phyloP scores from a whole-genome alignment of 1,140 invertebrate species.

The Heliconius eleuchia region DNA sequence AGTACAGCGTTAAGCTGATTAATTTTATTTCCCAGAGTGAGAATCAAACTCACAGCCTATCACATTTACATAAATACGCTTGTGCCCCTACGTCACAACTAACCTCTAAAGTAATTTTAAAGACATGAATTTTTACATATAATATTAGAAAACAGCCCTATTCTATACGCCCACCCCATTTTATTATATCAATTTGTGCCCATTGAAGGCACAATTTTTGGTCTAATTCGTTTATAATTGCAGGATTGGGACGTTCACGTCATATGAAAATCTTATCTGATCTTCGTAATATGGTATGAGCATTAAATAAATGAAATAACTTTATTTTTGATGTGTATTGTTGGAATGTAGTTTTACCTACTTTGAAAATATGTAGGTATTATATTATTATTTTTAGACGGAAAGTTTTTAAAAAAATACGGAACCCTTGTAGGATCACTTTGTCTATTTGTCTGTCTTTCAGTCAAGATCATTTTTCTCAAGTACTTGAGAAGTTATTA shows the following conservation, averaged over 20 bases:
- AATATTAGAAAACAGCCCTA: constrained; percentile 38
- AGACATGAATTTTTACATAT: constrained; percentile 9
- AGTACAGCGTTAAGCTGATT: too few species aligned
- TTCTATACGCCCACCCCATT: constrained; percentile 60
- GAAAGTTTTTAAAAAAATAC: not conserved
- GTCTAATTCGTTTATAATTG: constrained; percentile 79
- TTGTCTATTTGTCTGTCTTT: too few species aligned
- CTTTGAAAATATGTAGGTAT: not conserved
- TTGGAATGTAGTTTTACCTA: not conserved
- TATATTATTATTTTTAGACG: not conserved
- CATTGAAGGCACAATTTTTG: constrained; percentile 76
- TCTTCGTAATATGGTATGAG: constrained; percentile 29
- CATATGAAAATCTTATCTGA: constrained; percentile 36
- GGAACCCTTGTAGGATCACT: not conserved
- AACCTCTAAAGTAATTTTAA: not conserved
- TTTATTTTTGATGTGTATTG: constrained; percentile 23
- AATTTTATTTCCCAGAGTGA: too few species aligned
- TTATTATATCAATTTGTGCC: constrained; percentile 81
- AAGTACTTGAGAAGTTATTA: too few species aligned
- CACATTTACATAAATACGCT: too few species aligned
- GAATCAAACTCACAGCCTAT: not conserved
- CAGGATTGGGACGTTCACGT: constrained; percentile 58
- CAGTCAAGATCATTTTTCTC: too few species aligned
- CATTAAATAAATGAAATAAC: constrained; percentile 36
- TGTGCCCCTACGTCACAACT: too few species aligned